Evolutionary conservation across 2,888 invertebrate species (phyloP), one percentile per base, ranked within the genome.

Genomic region (Odontomyia ornata): DNA sequence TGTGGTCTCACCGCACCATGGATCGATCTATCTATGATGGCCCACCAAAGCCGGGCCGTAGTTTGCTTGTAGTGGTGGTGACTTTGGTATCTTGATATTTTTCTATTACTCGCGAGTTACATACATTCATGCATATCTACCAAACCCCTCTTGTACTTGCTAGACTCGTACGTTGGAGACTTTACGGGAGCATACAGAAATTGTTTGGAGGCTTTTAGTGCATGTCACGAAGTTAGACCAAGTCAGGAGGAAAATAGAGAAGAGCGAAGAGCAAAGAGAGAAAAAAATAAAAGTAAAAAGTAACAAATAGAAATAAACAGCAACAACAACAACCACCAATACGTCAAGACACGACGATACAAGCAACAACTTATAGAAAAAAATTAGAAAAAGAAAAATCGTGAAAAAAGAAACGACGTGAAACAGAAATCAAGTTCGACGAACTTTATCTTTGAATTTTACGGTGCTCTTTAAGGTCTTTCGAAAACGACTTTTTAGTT

Each of bases 381-480:
- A 4, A 9, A 36, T 36, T 27, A 27, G 27, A 18, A 21, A 57
- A 23, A 21, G 9, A 36, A 36, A 36, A 36, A 36, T 36, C 25
- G n/a, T n/a, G n/a, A n/a, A 65, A 43, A 30, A 36, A 21, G 23
- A 25, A 21, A 27, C 72, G 72, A 28, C 73, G 30, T 28, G 60
- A 57, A 57, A 57, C 73, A 73, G 73, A 73, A 73, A 60, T 73
- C 73, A 73, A 73, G 73, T 73, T 73, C 73, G 73, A 73, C 73
- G 73, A 73, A 73, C 73, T 73, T 73, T 73, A 73, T 73, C 73
- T 73, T 73, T 60, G 25, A 72, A 60, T 60, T 73, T 73, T 36
- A 73, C 73, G 30, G 30, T 30, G 73, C 73, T 71, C 28, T 47
- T 18, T 57, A 73, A 57, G 73, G 56, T 57, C 57, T 73, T 73